These are phyloP conservation scores for Dioctria linearis DNA, from an alignment of 2,888 invertebrate genomes.

Conservation along the genomic window DNA sequence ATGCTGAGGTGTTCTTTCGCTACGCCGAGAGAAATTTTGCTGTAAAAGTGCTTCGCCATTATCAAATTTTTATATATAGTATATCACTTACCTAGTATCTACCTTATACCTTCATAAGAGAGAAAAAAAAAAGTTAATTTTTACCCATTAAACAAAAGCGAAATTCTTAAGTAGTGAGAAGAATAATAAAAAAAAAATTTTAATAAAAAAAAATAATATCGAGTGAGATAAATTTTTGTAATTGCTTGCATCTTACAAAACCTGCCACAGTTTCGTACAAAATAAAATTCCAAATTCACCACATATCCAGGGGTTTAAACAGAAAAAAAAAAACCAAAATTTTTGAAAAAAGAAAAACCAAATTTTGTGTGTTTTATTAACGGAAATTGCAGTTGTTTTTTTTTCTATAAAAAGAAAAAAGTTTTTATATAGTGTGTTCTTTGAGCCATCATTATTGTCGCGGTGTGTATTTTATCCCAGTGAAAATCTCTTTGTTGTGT, in stretches of 20 bases:
- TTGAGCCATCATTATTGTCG: too few relatives aligned
- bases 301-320: conserved; percentile 19
- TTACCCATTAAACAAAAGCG: not conserved
- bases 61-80: conserved; percentile 10
- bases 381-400: not conserved
- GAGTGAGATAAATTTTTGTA: not conserved
- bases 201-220: not conserved
- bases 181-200: not conserved
- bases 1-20: conserved; percentile 47
- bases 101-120: too few relatives aligned
- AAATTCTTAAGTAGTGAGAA: conserved; percentile 4
- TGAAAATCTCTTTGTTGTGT: too few relatives aligned
- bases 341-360: not conserved
- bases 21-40: conserved; percentile 38
- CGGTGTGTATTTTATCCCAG: too few relatives aligned
- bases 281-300: not conserved
- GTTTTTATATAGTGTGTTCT: conserved; percentile 17
- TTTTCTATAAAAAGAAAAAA: conserved; percentile 11
- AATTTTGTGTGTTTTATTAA: not conserved
- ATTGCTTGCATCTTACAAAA: not conserved
- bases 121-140: conserved; percentile 10
- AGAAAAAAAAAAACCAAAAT: not conserved
- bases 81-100: too few relatives aligned
- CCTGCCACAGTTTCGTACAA: conserved; percentile 41
- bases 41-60: conserved; percentile 38